Base-by-base conservation (phyloP, 2,888 invertebrate species). In the Cinara cedri region DNA sequence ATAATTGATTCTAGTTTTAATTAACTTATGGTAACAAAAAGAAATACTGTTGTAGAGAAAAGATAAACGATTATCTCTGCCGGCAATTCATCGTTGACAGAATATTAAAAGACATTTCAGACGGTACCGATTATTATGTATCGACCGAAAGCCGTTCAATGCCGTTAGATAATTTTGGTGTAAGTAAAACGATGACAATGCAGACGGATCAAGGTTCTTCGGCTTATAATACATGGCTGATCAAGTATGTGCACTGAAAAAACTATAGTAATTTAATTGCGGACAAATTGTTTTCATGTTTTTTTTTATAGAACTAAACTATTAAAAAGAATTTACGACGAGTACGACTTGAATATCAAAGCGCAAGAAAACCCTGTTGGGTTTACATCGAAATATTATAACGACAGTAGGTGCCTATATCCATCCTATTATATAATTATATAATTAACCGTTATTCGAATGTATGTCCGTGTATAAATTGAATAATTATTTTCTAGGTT, bases 91-190 rank as follows among this genome's bases (percentile, higher is more conserved):
- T 78, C 1, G 78, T 49, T 9, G 62, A 42, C 51, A 70, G 49
- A 46, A 78, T 78, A 70, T 78, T 78, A 46, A 51, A 70, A n/a
- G 78, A 60, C 11, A 78, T 78, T 51, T 24, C 78, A 6, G 24
- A 34, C 11, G 16, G 44, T 13, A 3, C 60, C 34, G 34, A 34
- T 34, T 34, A 34, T 34, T 34, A 34, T 34, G 34, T 34, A 0
- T 54, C 60, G 10, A 8, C 49, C 19, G 51, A 78, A 42, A 51
- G 78, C 51, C 70, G 78, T 24, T 78, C 78, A 13, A 24, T 78
- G 19, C 16, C 34, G 1, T 42, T 21, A 13, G 55, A 75, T 8
- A n/a, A 3, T 51, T 34, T 9, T 2, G 51, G 10, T n/a, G 49
- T 13, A 14, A 26, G 46, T 68, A 57, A 57, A 49, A 19, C 66